Evolutionary conservation across 1,140 invertebrate species (phyloP), one percentile per base, ranked within the genome.

Genomic region (Chironomus striatipennis): DNA sequence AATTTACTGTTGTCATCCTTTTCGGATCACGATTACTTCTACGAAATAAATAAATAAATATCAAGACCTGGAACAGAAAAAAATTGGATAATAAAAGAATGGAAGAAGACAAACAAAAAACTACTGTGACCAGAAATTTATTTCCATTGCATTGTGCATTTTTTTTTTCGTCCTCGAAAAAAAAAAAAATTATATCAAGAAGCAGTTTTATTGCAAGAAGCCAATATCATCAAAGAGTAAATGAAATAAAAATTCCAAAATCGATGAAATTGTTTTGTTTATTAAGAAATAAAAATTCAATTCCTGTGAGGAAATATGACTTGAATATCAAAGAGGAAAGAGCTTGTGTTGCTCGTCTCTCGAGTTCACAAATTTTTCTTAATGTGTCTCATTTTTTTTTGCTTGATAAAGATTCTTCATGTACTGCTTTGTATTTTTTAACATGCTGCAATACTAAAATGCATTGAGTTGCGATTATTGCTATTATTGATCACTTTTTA

Each of bases 251-350:
- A 21, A 70, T 70, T 70, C 65, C 8, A 20, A 12, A 57, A 12
- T 7, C 17, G 18, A 70, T 34, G 24, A 70, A 70, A 70, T 70
- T 70, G 65, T 70, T 70, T 70, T 70, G 65, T 70, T 70, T 70
- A 70, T 70, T 70, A 70, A 70, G 65, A 70, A 70, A 70, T 70
- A 70, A 70, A 70, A 70, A 70, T 70, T 70, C 65, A 70, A 70
- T 70, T 70, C 65, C 65, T 20, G 65, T 21, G 20, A 70, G 17
- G 65, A 70, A 70, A 21, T 70, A 21, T 70, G 65, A 70, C 20
- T 7, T 20, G 65, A 70, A 70, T 70, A 70, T 18, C 20, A 21
- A 57, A 70, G 65, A 18, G 65, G 10, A 4, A 7, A 10, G 18
- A 34, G 5, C 24, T 10, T 70, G 65, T 4, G 15, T 15, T 12